phyloP scores from a whole-genome alignment of 2,888 invertebrate species.

The Pelosia muscerda region DNA sequence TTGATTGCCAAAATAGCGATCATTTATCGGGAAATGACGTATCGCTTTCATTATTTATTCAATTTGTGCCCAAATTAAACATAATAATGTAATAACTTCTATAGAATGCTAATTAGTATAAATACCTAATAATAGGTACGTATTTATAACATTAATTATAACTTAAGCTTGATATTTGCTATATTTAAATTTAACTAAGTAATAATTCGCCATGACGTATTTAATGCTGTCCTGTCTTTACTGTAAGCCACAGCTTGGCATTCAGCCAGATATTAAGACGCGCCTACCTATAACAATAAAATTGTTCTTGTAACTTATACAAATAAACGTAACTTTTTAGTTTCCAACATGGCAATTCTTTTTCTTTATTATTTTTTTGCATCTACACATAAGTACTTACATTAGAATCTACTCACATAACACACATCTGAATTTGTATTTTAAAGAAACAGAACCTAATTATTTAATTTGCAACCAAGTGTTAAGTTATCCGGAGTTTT shows the following conservation, averaged over 20 bases:
- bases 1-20: not conserved
- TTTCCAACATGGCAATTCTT: not conserved
- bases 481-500: not conserved
- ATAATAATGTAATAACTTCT: too few species aligned
- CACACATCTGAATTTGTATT: not conserved
- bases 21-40: too few species aligned
- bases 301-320: slow-evolving; percentile 22
- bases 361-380: too few species aligned
- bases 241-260: slow-evolving; percentile 36
- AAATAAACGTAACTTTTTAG: not conserved
- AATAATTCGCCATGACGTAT: slow-evolving; percentile 42
- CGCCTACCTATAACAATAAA: too few species aligned
- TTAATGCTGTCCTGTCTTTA: slow-evolving; percentile 43
- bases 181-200: slow-evolving; percentile 36
- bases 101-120: too few species aligned
- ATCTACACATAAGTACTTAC: not conserved
- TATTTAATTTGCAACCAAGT: not conserved
- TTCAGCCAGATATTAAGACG: slow-evolving; percentile 43
- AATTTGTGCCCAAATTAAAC: too few species aligned
- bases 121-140: too few species aligned
- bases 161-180: too few species aligned
- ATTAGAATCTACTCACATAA: not conserved
- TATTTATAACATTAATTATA: too few species aligned
- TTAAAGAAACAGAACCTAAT: not conserved
- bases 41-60: too few species aligned